Evolutionary conservation across 2,888 invertebrate species (phyloP), one percentile per base, ranked within the genome.

Genomic region (Dorcus parallelipipedus): DNA sequence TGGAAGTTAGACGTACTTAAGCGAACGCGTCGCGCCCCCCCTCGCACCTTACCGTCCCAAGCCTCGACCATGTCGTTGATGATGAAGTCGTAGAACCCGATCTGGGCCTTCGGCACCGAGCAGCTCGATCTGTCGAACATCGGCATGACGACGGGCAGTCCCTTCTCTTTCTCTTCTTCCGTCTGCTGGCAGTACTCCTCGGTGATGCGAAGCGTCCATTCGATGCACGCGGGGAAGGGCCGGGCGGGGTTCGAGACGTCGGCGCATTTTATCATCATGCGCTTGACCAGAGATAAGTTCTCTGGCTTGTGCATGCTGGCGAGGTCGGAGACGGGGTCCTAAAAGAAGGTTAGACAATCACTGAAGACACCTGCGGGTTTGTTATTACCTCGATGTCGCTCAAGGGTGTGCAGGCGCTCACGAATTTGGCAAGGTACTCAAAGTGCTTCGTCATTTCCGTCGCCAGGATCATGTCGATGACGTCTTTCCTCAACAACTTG

Each of bases 401-500:
- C 72, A 86, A 86, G 40, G 85, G 86, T 73, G 91, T 91, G 79
- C 95, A 94, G 20, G 93, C 91, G 78, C 93, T 95, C 60, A 95
- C 92, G 80, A 99, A 98, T 81, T 97, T 98, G 71, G 96, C 92
- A 72, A 98, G 83, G 77, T 98, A 96, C 79, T 98, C 97, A 79
- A 97, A 98, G 81, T 99, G 98, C 77, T 95, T 93, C 60, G 95
- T 95, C 97, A 99, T 99, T 81, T 99, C 98, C 3, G 98, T 99
- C 38, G 98, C 98, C 70, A 98, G 83, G 73, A 99, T 97, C 96
- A 98, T 97, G 80, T 98, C 98, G 68, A 99, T 91, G 61, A 98
- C 89, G 76, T 91, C 92, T 76, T 94, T 91, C 62, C 98, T 86
- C 67, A 94, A 86, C 57, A 87, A 80, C 79, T 93, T 91, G 81